Conservation (phyloP, 1,140 invertebrate genomes). For the Druon quercuslanigerum region DNA sequence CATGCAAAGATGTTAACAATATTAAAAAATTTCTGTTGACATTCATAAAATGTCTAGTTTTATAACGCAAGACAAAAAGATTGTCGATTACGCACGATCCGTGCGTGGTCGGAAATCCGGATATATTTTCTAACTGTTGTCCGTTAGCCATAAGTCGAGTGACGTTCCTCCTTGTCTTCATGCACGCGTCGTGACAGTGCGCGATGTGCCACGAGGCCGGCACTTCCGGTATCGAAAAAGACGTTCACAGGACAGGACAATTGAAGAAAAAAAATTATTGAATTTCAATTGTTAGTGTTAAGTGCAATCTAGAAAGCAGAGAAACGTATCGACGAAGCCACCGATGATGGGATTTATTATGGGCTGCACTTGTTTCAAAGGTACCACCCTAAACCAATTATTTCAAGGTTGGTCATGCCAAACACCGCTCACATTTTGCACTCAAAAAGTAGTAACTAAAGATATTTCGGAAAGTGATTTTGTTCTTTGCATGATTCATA, state of each 20-base stretch:
- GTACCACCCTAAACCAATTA: constrained; percentile 77
- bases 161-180: constrained; percentile 45
- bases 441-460: too few relatives aligned
- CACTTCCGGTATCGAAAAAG: constrained; percentile 49
- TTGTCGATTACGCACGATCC: neutral
- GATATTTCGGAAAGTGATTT: too few relatives aligned
- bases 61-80: neutral
- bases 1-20: too few relatives aligned
- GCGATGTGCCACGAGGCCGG: constrained; percentile 58
- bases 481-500: too few relatives aligned
- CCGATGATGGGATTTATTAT: constrained; percentile 91
- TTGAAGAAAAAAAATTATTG: constrained; percentile 41
- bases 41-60: too few relatives aligned
- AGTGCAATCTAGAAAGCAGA: constrained; percentile 46
- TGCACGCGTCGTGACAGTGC: constrained; percentile 55
- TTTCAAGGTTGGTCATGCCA: constrained; percentile 68
- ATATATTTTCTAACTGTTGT: constrained; percentile 54
- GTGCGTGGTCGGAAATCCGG: constrained; percentile 2
- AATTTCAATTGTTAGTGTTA: constrained; percentile 42
- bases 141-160: constrained; percentile 39
- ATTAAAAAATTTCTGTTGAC: too few relatives aligned
- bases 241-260: constrained; percentile 44
- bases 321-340: constrained; percentile 45
- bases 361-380: constrained; percentile 92
- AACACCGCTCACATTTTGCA: constrained; percentile 29